Base-by-base conservation (phyloP, 2,113 vertebrate genomes). In the Pimephales promelas region DNA sequence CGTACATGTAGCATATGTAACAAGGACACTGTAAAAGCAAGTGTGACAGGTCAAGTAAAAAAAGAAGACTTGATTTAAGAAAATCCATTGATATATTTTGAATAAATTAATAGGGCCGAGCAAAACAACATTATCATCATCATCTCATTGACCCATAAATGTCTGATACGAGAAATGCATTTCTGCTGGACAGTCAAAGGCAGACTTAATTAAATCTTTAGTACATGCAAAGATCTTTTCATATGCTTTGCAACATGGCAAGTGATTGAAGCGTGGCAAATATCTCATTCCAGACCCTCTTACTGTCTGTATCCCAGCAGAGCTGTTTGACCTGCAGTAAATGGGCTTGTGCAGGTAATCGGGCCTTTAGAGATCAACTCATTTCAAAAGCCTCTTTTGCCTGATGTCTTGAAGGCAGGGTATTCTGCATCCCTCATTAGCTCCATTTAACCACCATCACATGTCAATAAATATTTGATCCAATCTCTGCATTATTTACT, bases 271-370 rank as follows among this genome's bases (percentile, higher is more conserved):
- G 57, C 26, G 52, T n/a, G 59, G 24, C 18, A 66, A 31, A 52
- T 66, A 79, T 66, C 61, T 47, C 26, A 62, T 62, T 66, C 2
- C 61, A 28, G 59, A 4, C 16, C 9, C 31, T 77, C 75, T 77
- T 77, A 34, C 73, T 77, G 31, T 77, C 31, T 59, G 4, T 77
- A 34, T 61, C 56, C 59, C 59, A 47, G 59, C 3, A 79, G 61
- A 79, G 40, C 57, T 22, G 78, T 79, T 79, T 79, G 78, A 79
- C 78, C 78, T 64, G 24, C 61, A 64, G 78, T 62, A 66, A 79
- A 79, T 79, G 59, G 78, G 24, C 34, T 79, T 79, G 56, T 43
- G 7, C 57, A 79, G n/a, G 75, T 77, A 59, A 77, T 62, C 36
- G 43, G 76, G 36, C 75, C 13, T 26, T 78, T 61, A 61, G 14